Percentiles rank a stretch among this genome's conserved stretches.
Conservation (phyloP, 2,888 invertebrate species). For the Hypomecis punctinalis region DNA sequence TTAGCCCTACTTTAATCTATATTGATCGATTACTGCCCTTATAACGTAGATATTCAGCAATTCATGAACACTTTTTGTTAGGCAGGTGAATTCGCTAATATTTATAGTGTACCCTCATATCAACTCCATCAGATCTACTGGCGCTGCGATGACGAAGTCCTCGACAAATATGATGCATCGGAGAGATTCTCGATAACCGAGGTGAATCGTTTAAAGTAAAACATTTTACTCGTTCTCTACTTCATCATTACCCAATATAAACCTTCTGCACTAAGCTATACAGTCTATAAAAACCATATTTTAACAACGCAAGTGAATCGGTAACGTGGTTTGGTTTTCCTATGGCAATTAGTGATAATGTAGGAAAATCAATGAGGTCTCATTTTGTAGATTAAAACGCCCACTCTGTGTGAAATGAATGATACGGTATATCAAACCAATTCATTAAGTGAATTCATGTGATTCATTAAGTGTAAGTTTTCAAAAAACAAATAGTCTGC, state of each 20-base stretch:
- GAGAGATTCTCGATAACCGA: conserved; percentile 70
- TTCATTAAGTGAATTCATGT: conserved; percentile 52
- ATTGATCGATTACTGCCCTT: conserved; percentile 16
- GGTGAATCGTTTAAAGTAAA: conserved; percentile 56
- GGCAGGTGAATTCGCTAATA: conserved; percentile 57
- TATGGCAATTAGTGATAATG: conserved; percentile 75
- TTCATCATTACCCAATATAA: conserved; percentile 41
- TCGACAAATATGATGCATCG: conserved; percentile 82
- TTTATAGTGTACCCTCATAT: conserved; percentile 65
- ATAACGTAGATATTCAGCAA: not conserved
- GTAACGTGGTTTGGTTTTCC: conserved; percentile 42
- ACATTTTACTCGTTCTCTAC: conserved; percentile 29
- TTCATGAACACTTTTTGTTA: conserved; percentile 18
- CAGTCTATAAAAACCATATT: conserved; percentile 14
- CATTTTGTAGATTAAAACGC: conserved; percentile 75
- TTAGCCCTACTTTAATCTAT: not conserved
- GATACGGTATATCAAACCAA: conserved; percentile 59
- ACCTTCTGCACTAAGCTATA: conserved; percentile 38
- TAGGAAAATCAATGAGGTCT: conserved; percentile 76
- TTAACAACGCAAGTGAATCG: conserved; percentile 12
- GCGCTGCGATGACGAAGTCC: conserved; percentile 71
- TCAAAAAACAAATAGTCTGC: too few relatives aligned
- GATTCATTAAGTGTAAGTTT: too few relatives aligned
- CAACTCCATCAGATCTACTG: conserved; percentile 68
- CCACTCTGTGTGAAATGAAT: conserved; percentile 68